Conservation (phyloP, 2,888 invertebrate genomes). For the Pristionchus mayeri region DNA sequence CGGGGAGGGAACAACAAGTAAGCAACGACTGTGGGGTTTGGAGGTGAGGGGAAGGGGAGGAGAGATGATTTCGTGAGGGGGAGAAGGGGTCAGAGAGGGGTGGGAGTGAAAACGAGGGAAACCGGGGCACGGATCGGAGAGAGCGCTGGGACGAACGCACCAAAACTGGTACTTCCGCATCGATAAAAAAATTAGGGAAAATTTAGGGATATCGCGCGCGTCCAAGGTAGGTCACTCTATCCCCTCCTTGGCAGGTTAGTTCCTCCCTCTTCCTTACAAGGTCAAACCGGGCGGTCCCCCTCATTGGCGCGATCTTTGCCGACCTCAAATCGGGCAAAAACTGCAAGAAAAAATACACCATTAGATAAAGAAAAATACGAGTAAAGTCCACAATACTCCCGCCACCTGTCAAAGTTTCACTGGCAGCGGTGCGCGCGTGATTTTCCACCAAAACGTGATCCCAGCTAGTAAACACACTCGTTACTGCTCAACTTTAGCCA, state of each 20-base stretch:
- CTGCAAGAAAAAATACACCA: not conserved
- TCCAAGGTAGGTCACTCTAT: not conserved
- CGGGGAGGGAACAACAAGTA: constrained; percentile 1
- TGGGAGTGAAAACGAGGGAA: constrained; percentile 27
- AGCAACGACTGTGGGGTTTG: not conserved
- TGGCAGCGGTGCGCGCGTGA: not conserved
- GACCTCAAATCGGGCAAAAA: not conserved
- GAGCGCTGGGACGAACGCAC: not conserved
- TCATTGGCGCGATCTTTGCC: not conserved
- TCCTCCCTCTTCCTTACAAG: not conserved
- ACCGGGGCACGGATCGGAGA: constrained; percentile 18
- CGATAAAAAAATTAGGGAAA: not conserved
- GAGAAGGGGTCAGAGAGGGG: not conserved
- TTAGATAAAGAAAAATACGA: not conserved
- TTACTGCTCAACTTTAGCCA: not conserved
- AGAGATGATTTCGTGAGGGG: constrained; percentile 10
- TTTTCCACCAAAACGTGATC: not conserved
- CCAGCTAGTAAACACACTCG: not conserved
- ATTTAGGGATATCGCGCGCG: not conserved
- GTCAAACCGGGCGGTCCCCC: not conserved
- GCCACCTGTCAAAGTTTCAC: not conserved
- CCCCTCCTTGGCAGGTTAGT: not conserved
- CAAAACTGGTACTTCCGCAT: not conserved
- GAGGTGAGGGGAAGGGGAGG: not conserved
- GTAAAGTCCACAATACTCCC: not conserved